These are phyloP conservation scores for Brenthis daphne DNA, from an alignment of 2,888 invertebrate species.

Conservation along the genomic window DNA sequence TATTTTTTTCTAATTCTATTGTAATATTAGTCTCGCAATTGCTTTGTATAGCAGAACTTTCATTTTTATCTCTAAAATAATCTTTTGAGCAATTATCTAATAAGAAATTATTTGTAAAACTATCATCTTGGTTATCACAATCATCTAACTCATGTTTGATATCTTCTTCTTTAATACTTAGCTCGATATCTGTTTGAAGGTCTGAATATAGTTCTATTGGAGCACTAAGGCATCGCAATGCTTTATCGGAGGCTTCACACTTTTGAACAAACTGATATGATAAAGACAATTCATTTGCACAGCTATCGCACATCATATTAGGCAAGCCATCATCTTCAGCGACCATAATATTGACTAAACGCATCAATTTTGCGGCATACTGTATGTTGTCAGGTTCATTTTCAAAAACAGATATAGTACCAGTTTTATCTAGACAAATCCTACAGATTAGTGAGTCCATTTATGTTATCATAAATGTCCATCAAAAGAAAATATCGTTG, in stretches of 20 bases:
- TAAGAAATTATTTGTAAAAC: constrained; percentile 35
- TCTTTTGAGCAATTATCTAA: constrained; percentile 35
- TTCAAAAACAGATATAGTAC: constrained; percentile 60
- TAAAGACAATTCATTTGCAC: constrained; percentile 57
- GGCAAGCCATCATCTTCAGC: constrained; percentile 66
- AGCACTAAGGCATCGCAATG: constrained; percentile 54
- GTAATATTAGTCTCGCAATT: constrained; percentile 13
- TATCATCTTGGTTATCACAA: constrained; percentile 29
- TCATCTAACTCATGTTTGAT: constrained; percentile 48
- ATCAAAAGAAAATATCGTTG: neutral
- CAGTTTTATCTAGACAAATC: constrained; percentile 63
- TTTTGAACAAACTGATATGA: constrained; percentile 63
- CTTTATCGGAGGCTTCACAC: constrained; percentile 64
- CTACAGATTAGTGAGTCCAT: constrained; percentile 55
- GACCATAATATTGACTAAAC: constrained; percentile 59
- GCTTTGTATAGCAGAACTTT: constrained; percentile 24
- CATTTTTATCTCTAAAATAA: constrained; percentile 22
- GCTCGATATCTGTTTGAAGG: constrained; percentile 36
- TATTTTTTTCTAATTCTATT: constrained; percentile 18
- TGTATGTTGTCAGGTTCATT: constrained; percentile 54
- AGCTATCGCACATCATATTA: constrained; percentile 59
- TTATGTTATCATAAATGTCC: neutral
- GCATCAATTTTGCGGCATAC: constrained; percentile 62
- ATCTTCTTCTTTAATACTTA: constrained; percentile 47
- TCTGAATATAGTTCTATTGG: constrained; percentile 43